Evolutionary conservation across 2,113 vertebrate genomes (phyloP).

Genomic region (Gallinago media): DNA sequence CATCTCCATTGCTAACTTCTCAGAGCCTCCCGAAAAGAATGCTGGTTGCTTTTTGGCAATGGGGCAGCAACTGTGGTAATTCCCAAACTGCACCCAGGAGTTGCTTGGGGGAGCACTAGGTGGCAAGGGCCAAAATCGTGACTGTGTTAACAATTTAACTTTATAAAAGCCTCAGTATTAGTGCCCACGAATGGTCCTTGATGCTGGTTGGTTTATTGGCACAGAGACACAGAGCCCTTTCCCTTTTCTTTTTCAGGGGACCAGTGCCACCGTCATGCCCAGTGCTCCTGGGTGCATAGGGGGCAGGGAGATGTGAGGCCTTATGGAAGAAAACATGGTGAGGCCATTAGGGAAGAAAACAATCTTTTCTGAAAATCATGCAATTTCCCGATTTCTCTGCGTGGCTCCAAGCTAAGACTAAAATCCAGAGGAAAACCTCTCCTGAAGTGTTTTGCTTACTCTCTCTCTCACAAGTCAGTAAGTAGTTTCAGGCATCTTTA

Average conservation of each 20-base stretch:
- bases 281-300: neutral
- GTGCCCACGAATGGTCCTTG: fast-evolving
- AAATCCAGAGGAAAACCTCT: neutral
- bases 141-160: neutral
- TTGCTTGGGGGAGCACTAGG: neutral
- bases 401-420: neutral
- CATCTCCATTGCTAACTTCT: neutral
- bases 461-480: neutral
- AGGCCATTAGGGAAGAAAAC: neutral
- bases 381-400: neutral
- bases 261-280: neutral
- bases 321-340: neutral
- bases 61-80: neutral
- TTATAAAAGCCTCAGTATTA: neutral
- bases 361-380: neutral
- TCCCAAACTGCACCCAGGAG: neutral
- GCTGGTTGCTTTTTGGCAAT: neutral
- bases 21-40: neutral
- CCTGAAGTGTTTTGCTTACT: neutral
- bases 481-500: neutral
- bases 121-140: neutral
- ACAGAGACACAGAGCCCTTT: neutral
- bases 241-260: neutral
- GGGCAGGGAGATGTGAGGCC: neutral
- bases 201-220: neutral